These are phyloP conservation scores for Wiebesia pumilae DNA, from an alignment of 1,140 invertebrate genomes.

Conservation along the genomic window DNA sequence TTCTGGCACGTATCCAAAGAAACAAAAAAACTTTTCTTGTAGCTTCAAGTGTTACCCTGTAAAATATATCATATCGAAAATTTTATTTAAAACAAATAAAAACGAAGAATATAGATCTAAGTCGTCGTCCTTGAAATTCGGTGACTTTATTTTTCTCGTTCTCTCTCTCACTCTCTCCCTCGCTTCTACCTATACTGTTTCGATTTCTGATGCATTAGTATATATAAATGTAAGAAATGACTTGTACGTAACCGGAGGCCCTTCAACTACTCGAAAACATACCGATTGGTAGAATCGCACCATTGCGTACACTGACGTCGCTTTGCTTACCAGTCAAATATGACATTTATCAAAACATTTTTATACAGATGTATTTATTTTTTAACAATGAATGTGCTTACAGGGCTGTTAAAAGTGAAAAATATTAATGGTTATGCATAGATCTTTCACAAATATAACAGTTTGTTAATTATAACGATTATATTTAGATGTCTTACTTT, in stretches of 20 bases:
- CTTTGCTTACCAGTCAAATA: background rate
- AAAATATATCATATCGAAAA: background rate
- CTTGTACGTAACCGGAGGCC: slow-evolving; percentile 56
- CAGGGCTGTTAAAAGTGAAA: too few relatives aligned
- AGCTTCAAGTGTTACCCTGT: background rate
- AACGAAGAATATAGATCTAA: background rate
- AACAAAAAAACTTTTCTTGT: background rate
- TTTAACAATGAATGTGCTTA: background rate
- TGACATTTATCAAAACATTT: background rate
- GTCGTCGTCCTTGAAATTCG: slow-evolving; percentile 37
- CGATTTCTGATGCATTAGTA: background rate
- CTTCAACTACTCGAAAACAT: slow-evolving; percentile 61
- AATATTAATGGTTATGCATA: background rate
- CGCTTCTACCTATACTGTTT: background rate
- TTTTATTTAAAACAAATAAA: slow-evolving; percentile 12
- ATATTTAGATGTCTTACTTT: background rate
- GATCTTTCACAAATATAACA: background rate
- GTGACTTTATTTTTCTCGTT: background rate
- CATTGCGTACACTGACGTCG: background rate
- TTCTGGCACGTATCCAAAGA: background rate
- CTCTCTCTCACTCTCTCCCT: background rate
- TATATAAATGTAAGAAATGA: slow-evolving; percentile 38
- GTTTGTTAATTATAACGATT: background rate
- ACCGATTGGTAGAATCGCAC: slow-evolving; percentile 57
- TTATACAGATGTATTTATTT: background rate